Percentiles rank a stretch among this genome's conserved stretches.
These are phyloP conservation scores for Ennomos quercinarius DNA, from an alignment of 2,888 invertebrate genomes.

Conservation along the genomic window DNA sequence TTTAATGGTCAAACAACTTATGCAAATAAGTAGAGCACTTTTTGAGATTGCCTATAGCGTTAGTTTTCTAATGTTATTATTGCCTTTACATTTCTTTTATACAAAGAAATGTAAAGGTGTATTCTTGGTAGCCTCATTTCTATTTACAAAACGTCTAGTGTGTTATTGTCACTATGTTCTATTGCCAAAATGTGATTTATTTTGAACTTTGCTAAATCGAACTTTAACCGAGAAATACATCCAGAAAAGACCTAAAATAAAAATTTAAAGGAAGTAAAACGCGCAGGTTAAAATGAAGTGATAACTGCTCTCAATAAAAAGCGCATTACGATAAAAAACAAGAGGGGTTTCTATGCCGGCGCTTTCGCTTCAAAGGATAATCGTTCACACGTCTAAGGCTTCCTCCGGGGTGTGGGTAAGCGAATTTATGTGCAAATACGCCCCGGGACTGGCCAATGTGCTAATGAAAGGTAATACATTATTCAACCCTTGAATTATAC, in stretches of 20 bases:
- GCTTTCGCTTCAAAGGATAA: slow-evolving; percentile 69
- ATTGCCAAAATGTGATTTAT: slow-evolving; percentile 25
- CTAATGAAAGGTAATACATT: slow-evolving; percentile 85
- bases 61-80: slow-evolving; percentile 28
- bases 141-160: slow-evolving; percentile 13
- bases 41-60: slow-evolving; percentile 29
- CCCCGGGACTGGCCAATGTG: slow-evolving; percentile 81
- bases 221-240: neutral
- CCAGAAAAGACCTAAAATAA: neutral
- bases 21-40: slow-evolving; percentile 34
- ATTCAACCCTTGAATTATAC: slow-evolving; percentile 85
- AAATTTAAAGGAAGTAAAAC: slow-evolving; percentile 12
- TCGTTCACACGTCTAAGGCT: slow-evolving; percentile 74
- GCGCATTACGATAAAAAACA: slow-evolving; percentile 54
- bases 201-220: slow-evolving; percentile 10
- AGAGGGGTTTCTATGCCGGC: slow-evolving; percentile 57
- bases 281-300: slow-evolving; percentile 32
- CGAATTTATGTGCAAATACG: slow-evolving; percentile 85
- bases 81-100: slow-evolving; percentile 9
- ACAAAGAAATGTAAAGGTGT: slow-evolving; percentile 27
- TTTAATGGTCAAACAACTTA: slow-evolving; percentile 36
- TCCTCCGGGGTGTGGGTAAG: slow-evolving; percentile 77
- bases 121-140: slow-evolving; percentile 29
- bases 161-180: slow-evolving; percentile 33
- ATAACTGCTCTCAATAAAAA: slow-evolving; percentile 38